Percentiles rank a stretch among this genome's conserved stretches.
Conservation (phyloP, 30 jellyfish, hydroid and myxozoan species). For the Catostylus mosaicus region DNA sequence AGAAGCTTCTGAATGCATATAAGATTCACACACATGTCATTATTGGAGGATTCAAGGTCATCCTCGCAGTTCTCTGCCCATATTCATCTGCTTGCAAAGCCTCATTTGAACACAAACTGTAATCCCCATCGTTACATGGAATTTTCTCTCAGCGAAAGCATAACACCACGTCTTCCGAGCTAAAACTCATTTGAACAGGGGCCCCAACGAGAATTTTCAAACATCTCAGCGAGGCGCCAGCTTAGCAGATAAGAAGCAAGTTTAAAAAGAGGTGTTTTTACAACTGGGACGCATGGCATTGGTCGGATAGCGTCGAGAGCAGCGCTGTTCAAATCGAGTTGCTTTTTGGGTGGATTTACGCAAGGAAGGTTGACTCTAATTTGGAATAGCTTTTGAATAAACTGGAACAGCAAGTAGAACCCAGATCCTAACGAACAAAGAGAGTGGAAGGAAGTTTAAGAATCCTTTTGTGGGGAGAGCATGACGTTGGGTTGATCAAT, state of each 20-base stretch:
- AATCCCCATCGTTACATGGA: constrained; percentile 65
- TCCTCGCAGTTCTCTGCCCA: constrained; percentile 38
- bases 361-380: no score
- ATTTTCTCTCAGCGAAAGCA: constrained; percentile 55
- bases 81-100: constrained; percentile 45
- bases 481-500: not conserved
- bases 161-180: constrained; percentile 66
- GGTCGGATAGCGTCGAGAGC: no score
- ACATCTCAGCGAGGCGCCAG: constrained; percentile 54
- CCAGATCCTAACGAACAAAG: no score
- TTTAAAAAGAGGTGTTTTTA: constrained; percentile 32
- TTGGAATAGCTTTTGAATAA: no score
- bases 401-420: no score
- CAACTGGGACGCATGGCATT: not conserved
- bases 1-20: no score
- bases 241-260: constrained; percentile 34
- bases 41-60: constrained; percentile 28
- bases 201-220: constrained; percentile 64
- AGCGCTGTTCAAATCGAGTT: no score
- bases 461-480: not conserved
- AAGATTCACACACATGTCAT: not conserved
- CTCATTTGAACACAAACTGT: constrained; percentile 20
- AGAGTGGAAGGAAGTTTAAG: not conserved
- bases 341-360: no score
- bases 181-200: constrained; percentile 40